These are phyloP conservation scores for Eretmocerus hayati DNA, from an alignment of 2,888 invertebrate species.

Conservation along the genomic window DNA sequence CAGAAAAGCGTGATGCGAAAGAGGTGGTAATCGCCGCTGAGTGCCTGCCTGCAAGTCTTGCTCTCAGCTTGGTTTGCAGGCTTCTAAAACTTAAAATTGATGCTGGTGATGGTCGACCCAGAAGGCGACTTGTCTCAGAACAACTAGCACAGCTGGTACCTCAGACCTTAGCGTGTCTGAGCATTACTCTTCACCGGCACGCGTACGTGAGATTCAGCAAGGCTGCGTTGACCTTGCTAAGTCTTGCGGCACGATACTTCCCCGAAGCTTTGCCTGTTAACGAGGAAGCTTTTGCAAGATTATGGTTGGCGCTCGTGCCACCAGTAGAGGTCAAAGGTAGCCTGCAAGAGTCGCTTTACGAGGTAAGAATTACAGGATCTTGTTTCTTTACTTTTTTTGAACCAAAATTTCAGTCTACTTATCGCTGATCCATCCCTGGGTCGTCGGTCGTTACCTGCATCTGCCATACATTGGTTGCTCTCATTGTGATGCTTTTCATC, in stretches of 20 bases:
- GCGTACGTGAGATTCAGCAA: conserved; percentile 38
- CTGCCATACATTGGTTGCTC: too few species aligned
- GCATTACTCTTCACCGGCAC: conserved; percentile 36
- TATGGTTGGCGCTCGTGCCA: conserved; percentile 41
- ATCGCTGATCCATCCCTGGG: too few species aligned
- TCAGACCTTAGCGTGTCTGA: conserved; percentile 36
- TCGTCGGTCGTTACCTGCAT: too few species aligned
- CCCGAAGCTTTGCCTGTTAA: conserved; percentile 35
- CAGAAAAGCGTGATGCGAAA: conserved; percentile 20
- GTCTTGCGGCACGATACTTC: conserved; percentile 36
- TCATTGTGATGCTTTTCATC: too few species aligned
- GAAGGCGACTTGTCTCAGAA: conserved; percentile 29
- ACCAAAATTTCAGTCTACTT: too few species aligned
- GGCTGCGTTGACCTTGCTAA: conserved; percentile 36
- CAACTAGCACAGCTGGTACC: conserved; percentile 39
- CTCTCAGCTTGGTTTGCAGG: conserved; percentile 38
- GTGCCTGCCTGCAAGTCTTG: conserved; percentile 39
- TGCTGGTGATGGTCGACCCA: conserved; percentile 23
- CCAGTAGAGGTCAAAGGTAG: conserved; percentile 38
- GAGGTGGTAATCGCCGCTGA: conserved; percentile 29
- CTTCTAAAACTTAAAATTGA: conserved; percentile 24
- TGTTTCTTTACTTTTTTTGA: too few species aligned
- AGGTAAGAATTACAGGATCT: conserved; percentile 28
- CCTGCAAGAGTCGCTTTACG: conserved; percentile 38
- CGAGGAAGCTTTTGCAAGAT: conserved; percentile 37